Conservation (phyloP, 2,888 invertebrate species). For the Amphipyra berbera region DNA sequence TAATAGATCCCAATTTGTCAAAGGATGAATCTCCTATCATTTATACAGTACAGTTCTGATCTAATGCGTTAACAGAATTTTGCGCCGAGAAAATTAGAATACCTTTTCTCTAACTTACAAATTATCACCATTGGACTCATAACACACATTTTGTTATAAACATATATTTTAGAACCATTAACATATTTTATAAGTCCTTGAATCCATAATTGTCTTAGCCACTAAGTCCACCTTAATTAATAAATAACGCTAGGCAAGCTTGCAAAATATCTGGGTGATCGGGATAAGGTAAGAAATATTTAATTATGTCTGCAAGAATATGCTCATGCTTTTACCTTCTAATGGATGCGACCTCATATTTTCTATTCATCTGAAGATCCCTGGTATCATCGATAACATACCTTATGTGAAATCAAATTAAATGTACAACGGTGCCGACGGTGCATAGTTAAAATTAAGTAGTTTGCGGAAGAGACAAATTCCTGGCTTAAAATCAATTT, state of each 20-base stretch:
- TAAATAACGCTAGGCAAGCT: conserved; percentile 6
- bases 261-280: not conserved
- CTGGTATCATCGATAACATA: not conserved
- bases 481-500: too few relatives aligned
- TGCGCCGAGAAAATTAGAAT: not conserved
- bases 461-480: too few relatives aligned
- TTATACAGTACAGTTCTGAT: conserved; percentile 1
- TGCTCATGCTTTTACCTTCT: not conserved
- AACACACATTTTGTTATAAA: too few relatives aligned
- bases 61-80: not conserved
- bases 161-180: too few relatives aligned
- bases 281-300: conserved; percentile 1
- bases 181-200: not conserved
- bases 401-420: conserved; percentile 1
- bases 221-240: conserved; percentile 4
- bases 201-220: not conserved
- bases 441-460: too few relatives aligned
- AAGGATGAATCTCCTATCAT: not conserved
- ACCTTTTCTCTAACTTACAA: not conserved
- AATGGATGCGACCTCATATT: not conserved
- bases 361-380: not conserved
- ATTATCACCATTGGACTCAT: not conserved
- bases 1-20: not conserved
- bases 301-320: conserved; percentile 5
- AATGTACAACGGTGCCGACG: not conserved